These are phyloP conservation scores for Phenganax marumi DNA, from an alignment of 92 coral and sea anemone genomes.

Conservation along the genomic window DNA sequence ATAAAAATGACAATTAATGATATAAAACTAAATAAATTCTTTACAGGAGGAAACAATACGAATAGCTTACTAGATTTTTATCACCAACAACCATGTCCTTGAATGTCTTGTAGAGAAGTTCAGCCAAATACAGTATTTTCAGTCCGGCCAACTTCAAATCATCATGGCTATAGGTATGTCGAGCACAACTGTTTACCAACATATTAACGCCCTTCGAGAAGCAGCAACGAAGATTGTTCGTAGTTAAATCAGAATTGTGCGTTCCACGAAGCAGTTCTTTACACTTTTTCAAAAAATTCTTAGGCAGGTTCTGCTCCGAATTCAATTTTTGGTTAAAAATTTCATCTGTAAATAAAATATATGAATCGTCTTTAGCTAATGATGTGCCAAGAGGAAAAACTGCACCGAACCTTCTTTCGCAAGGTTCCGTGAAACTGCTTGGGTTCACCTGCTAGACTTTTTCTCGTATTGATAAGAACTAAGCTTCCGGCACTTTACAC, in stretches of 20 bases:
- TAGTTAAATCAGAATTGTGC: neutral
- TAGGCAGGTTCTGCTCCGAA: constrained; percentile 7
- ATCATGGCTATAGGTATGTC: neutral
- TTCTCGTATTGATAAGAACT: too few relatives aligned
- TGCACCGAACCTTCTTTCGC: too few relatives aligned
- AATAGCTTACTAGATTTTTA: constrained; percentile 10
- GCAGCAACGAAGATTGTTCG: neutral
- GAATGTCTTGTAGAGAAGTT: constrained; percentile 1
- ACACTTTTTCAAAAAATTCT: neutral
- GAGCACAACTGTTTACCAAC: constrained; percentile 19
- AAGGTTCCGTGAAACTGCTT: too few relatives aligned
- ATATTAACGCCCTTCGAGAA: constrained; percentile 18
- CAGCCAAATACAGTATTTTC: constrained; percentile 6
- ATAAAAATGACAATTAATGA: too few relatives aligned
- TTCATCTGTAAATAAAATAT: constrained; percentile 3
- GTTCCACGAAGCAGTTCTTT: neutral
- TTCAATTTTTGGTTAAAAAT: neutral
- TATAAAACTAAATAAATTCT: neutral
- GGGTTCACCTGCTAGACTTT: too few relatives aligned
- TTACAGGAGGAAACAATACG: neutral
- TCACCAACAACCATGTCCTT: constrained; percentile 2
- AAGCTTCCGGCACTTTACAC: too few relatives aligned
- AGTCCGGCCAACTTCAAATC: neutral
- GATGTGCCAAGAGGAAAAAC: too few relatives aligned
- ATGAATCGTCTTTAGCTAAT: too few relatives aligned